Base-by-base conservation (phyloP, 2,888 invertebrate genomes). In the Lasioglossum zephyrum region DNA sequence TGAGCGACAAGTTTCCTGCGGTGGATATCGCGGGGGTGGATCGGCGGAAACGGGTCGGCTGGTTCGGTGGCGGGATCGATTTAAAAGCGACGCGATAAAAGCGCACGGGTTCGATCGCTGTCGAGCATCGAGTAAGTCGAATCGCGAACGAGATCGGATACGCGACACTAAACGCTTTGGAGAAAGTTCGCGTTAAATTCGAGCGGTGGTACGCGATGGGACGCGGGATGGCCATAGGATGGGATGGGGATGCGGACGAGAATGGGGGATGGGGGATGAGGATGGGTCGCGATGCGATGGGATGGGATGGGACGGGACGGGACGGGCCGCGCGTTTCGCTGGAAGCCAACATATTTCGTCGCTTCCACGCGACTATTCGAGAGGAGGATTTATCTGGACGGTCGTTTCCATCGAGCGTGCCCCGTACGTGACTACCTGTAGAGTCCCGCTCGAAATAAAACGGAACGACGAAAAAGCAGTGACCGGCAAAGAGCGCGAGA, bases 341-440 rank as follows among this genome's bases (percentile, higher is more conserved):
- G 75, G 85, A 80, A 77, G 77, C 75, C 79, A 82, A 66, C 70
- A 79, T 82, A 79, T 87, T 77, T 79, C 70, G 79, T 69, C 82
- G 82, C 86, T 79, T 79, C 44, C 69, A 74, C 82, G 82, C 82
- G 87, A 87, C 83, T 66, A 63, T 83, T 83, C 87, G 82, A 75
- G 87, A 82, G 77, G 78, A 84, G 87, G 80, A 87, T 87, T 87
- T 87, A 83, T 87, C 87, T 70, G 87, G 78, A 87, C 87, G 87
- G 63, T 73, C 87, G 83, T 44, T 83, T 76, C 76, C 77, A 87
- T 83, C 83, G 87, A 73, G 44, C 81, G 74, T 77, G 47, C 49
- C 72, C 83, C 81, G 81, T 83, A 89, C 79, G 89, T 87, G 85
- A 90, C 90, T 90, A 89, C 91, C 90, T 91, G 91, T 91, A 81